Evolutionary conservation across 2,797 vertebrate genomes (phyloP).

Genomic region (Hypotaenidia okinawae): DNA sequence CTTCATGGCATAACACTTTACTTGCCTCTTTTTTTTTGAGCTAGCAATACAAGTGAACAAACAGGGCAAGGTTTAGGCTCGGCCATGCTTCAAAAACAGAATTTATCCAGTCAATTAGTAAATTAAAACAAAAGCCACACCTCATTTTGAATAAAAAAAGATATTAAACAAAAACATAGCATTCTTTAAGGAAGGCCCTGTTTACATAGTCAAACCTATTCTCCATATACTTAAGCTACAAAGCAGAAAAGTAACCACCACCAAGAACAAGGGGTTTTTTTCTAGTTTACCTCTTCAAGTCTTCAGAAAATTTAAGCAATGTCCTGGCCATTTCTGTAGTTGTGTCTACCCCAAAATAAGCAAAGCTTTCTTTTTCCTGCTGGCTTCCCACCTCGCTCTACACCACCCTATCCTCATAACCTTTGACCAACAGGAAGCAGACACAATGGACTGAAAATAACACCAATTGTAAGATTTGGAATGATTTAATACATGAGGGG

Average conservation of each 20-base stretch:
- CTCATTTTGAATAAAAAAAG: not conserved
- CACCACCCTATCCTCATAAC: slow-evolving; percentile 91
- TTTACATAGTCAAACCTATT: not conserved
- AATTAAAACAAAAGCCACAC: not conserved
- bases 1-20: not conserved
- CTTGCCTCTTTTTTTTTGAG: not conserved
- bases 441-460: slow-evolving; percentile 97
- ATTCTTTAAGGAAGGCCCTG: not conserved
- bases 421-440: slow-evolving; percentile 96
- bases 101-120: not conserved
- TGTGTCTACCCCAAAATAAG: slow-evolving; percentile 73
- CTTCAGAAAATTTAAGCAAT: slow-evolving; percentile 52
- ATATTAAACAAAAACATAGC: not conserved
- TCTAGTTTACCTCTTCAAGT: slow-evolving; percentile 62
- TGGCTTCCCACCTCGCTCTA: slow-evolving; percentile 81
- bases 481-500: slow-evolving; percentile 65
- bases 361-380: slow-evolving; percentile 81
- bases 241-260: not conserved
- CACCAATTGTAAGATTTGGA: slow-evolving; percentile 71
- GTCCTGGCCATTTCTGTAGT: slow-evolving; percentile 60
- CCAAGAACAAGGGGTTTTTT: not conserved
- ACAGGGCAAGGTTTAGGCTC: not conserved
- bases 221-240: not conserved
- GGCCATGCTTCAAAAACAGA: not conserved
- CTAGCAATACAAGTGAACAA: not conserved